Percentiles rank a stretch among this genome's conserved stretches.
Evolutionary conservation across 2,113 vertebrate species (phyloP).

Genomic region (Poecile atricapillus): DNA sequence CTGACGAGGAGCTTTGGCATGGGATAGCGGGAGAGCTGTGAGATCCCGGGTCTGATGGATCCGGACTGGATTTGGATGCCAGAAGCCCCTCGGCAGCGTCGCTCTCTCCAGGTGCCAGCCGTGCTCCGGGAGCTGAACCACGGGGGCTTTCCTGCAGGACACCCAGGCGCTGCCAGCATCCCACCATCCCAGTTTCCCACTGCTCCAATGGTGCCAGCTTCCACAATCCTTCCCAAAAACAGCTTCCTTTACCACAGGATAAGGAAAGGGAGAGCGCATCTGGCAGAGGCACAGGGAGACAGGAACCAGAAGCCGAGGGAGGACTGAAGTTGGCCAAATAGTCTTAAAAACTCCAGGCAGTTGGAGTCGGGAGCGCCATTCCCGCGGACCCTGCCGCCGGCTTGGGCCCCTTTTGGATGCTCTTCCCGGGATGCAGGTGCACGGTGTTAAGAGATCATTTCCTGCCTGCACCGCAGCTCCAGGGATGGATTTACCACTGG

Average conservation of each 20-base stretch:
- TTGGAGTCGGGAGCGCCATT: neutral
- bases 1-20: neutral
- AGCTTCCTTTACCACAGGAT: neutral
- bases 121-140: accelerated
- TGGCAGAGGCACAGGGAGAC: constrained; percentile 1
- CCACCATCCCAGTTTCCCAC: neutral
- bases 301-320: neutral
- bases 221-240: neutral
- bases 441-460: constrained; percentile 59
- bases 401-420: constrained; percentile 59
- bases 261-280: neutral
- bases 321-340: neutral
- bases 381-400: neutral
- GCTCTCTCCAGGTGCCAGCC: neutral
- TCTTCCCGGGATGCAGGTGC: constrained; percentile 59
- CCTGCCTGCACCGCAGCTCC: constrained; percentile 38
- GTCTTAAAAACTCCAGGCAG: neutral
- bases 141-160: accelerated
- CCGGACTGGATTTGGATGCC: neutral
- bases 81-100: neutral
- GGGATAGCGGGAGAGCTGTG: neutral
- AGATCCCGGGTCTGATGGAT: neutral
- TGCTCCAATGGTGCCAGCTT: neutral
- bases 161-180: neutral
- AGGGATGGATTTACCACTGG: constrained; percentile 52